Percentiles rank a stretch among this genome's conserved stretches.
These are phyloP conservation scores for Anthoptus insignis DNA, from an alignment of 2,888 invertebrate species.

Conservation along the genomic window DNA sequence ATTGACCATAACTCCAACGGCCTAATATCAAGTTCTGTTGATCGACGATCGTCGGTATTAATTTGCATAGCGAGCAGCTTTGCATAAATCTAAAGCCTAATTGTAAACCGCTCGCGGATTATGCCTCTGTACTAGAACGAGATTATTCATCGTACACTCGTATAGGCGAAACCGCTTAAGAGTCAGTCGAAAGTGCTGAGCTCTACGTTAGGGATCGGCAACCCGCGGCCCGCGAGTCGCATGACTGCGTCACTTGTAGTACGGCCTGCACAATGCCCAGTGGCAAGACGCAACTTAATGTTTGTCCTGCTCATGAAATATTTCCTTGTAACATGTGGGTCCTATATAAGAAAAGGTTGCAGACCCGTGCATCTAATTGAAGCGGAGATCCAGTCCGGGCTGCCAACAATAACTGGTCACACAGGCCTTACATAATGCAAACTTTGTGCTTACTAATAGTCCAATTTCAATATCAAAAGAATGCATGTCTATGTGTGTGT, in stretches of 20 bases:
- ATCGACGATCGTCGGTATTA: constrained; percentile 66
- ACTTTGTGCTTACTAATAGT: constrained; percentile 23
- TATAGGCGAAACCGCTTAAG: not conserved
- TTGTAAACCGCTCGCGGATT: constrained; percentile 54
- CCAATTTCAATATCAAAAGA: constrained; percentile 28
- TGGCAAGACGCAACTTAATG: too few relatives aligned
- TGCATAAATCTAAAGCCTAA: constrained; percentile 66
- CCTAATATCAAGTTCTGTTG: constrained; percentile 71
- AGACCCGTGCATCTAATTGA: not conserved
- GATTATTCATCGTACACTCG: constrained; percentile 43
- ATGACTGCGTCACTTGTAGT: too few relatives aligned
- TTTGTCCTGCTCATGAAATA: too few relatives aligned
- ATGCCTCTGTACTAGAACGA: constrained; percentile 43
- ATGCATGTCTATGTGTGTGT: not conserved
- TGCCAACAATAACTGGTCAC: constrained; percentile 21
- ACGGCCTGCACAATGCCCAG: too few relatives aligned
- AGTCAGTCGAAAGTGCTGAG: not conserved
- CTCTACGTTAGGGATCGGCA: too few relatives aligned
- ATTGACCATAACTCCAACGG: constrained; percentile 67
- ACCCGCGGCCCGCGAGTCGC: too few relatives aligned
- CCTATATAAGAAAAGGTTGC: too few relatives aligned
- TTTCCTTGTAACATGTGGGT: too few relatives aligned
- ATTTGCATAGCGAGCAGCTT: constrained; percentile 72
- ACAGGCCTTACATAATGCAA: constrained; percentile 20
- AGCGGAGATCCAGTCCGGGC: too few relatives aligned